Base-by-base conservation (phyloP, 2,888 invertebrate genomes). In the Dynastes grantii region DNA sequence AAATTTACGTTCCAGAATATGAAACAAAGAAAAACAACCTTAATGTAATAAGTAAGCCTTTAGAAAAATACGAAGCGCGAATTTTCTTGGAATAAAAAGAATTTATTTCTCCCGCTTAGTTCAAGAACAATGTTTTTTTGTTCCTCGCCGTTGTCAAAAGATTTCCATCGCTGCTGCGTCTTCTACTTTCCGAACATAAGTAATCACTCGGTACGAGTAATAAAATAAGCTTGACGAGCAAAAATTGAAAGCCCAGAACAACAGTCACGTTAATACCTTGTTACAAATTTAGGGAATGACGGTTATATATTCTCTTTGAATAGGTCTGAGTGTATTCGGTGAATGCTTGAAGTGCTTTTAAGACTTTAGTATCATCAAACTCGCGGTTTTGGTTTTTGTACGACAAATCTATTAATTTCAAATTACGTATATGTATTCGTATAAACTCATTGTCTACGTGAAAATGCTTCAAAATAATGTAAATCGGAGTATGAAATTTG, bases 191-290 rank as follows among this genome's bases (percentile, higher is more conserved):
- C 55, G 6, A 67, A 67, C 40, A 22, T 45, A 67, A 67, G 45
- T 67, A 67, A 67, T 67, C 37, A 45, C 40, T 67, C 65, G 40
- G n/a, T 16, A 8, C 11, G 22, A 22, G 22, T 45, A 67, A 40
- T 67, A 67, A 67, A 67, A 67, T 67, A 67, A 58, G 27, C 22
- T 22, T 22, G 55, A 58, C 55, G 55, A 22, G 1, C 22, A 58
- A 58, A 58, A 58, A 58, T 58, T 58, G 55, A 58, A 58, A 22
- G 22, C 55, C 22, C 55, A 8, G 16, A 58, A 58, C 55, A 22
- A 8, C 55, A 58, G 55, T 58, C 55, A 22, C 55, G 16, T 22
- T 22, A 58, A 27, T 27, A 16, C 55, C 55, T 22, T 58, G 22
- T 58, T 22, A 58, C 55, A 11, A 6, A 22, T 55, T 55, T 22